Conservation (phyloP, 2,888 invertebrate genomes). For the Idaea dimidiata region DNA sequence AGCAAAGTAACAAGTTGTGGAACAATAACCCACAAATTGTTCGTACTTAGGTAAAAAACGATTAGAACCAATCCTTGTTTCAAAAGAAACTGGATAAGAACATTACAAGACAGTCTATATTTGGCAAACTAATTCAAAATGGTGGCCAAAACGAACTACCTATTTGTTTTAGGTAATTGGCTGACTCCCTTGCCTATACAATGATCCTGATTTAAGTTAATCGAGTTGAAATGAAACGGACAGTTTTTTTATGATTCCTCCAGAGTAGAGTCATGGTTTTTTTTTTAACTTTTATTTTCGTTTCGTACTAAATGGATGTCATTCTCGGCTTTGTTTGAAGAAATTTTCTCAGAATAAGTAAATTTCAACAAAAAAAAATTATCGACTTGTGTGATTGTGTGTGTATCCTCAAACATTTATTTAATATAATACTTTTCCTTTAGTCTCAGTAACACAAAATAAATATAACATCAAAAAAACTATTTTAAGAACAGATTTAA, state of each 20-base stretch:
- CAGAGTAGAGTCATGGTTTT: conserved; percentile 4
- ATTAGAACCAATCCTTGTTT: not conserved
- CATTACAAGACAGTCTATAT: conserved; percentile 8
- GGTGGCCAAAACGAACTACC: conserved; percentile 4
- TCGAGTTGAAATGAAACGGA: conserved; percentile 32
- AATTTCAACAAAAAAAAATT: too few species aligned
- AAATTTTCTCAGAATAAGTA: not conserved
- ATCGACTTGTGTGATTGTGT: too few species aligned
- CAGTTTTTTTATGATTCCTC: conserved; percentile 37
- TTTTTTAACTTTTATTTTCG: conserved; percentile 23
- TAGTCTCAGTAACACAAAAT: too few species aligned
- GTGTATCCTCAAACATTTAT: too few species aligned
- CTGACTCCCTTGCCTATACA: conserved; percentile 26
- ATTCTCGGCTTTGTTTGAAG: conserved; percentile 6
- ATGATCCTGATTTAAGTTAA: conserved; percentile 37
- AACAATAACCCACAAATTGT: too few species aligned
- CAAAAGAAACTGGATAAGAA: not conserved
- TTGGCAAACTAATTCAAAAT: conserved; percentile 11
- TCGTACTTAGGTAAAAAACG: not conserved
- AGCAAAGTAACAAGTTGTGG: too few species aligned
- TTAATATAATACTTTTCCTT: too few species aligned
- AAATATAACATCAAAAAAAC: too few species aligned
- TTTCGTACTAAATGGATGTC: conserved; percentile 20
- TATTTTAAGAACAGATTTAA: too few species aligned
- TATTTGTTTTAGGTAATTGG: conserved; percentile 26